phyloP scores from a whole-genome alignment of 2,113 vertebrate species.

The Zosterops lateralis region DNA sequence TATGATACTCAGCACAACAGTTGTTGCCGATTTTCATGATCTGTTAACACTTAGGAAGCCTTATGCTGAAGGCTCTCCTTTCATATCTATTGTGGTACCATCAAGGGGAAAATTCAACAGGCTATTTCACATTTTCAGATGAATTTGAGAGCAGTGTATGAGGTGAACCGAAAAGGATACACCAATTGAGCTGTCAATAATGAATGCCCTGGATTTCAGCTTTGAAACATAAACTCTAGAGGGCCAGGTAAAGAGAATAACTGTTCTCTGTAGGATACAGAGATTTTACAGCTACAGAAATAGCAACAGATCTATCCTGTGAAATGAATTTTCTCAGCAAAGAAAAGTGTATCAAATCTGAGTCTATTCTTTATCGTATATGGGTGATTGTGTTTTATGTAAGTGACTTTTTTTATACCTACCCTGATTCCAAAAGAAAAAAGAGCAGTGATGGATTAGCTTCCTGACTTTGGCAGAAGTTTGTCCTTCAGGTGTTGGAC shows the following conservation, averaged over 20 bases:
- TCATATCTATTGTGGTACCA: constrained; percentile 56
- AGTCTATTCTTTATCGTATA: neutral
- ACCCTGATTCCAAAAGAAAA: neutral
- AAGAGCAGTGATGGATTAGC: neutral
- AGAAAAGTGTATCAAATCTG: neutral
- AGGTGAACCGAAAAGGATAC: constrained; percentile 20
- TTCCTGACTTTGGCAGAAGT: neutral
- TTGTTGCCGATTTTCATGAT: constrained; percentile 76
- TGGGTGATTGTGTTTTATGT: neutral
- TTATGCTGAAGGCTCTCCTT: constrained; percentile 54
- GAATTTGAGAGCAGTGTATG: constrained; percentile 28
- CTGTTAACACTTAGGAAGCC: constrained; percentile 73
- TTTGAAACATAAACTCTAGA: constrained; percentile 23
- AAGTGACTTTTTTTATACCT: neutral
- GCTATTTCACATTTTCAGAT: constrained; percentile 29
- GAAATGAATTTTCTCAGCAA: neutral
- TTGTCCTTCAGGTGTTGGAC: neutral
- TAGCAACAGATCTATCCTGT: neutral
- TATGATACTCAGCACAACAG: constrained; percentile 58
- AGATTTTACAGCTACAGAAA: neutral
- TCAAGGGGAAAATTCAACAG: constrained; percentile 49
- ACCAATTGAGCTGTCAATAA: constrained; percentile 25
- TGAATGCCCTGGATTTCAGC: constrained; percentile 47
- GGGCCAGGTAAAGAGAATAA: neutral
- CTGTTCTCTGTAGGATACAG: neutral